These are phyloP conservation scores for Argyrosomus regius DNA, from an alignment of 2,797 vertebrate genomes.

Conservation along the genomic window DNA sequence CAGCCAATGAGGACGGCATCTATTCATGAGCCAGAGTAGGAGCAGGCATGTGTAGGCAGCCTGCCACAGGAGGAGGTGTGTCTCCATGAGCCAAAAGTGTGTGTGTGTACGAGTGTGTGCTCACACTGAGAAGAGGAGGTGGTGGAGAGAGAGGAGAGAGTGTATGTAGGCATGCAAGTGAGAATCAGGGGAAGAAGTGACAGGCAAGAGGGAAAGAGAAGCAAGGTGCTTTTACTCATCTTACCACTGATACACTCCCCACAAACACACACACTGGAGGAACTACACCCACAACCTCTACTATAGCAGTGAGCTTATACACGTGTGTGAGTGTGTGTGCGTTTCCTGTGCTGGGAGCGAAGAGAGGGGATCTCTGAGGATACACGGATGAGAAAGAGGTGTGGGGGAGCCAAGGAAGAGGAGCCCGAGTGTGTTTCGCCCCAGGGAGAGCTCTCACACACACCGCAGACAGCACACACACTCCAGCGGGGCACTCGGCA, in stretches of 20 bases:
- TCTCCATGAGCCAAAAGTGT: slow-evolving; percentile 76
- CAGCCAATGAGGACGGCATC: slow-evolving; percentile 74
- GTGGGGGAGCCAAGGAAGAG: slow-evolving; percentile 91
- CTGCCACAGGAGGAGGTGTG: slow-evolving; percentile 82
- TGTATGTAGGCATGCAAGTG: slow-evolving; percentile 71
- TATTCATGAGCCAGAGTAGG: slow-evolving; percentile 71
- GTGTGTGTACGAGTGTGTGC: slow-evolving; percentile 51
- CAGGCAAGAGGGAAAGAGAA: slow-evolving; percentile 65
- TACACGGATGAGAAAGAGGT: slow-evolving; percentile 93
- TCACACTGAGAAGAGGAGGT: slow-evolving; percentile 76
- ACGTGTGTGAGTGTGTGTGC: slow-evolving; percentile 31
- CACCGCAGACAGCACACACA: slow-evolving; percentile 70
- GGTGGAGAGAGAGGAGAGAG: slow-evolving; percentile 55
- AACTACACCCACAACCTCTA: slow-evolving; percentile 39
- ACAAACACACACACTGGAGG: slow-evolving; percentile 41
- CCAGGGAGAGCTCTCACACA: slow-evolving; percentile 79
- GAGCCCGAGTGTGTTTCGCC: slow-evolving; percentile 88
- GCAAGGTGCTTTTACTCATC: slow-evolving; percentile 65
- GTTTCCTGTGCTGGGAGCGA: slow-evolving; percentile 50
- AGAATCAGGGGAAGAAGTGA: slow-evolving; percentile 55
- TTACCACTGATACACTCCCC: slow-evolving; percentile 47
- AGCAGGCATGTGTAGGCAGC: slow-evolving; percentile 75
- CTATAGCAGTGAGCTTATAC: slow-evolving; percentile 40
- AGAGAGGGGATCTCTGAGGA: slow-evolving; percentile 84
- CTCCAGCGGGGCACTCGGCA: slow-evolving; percentile 67